Base-by-base conservation (phyloP, 2,113 vertebrate genomes). In the Phasianus colchicus region DNA sequence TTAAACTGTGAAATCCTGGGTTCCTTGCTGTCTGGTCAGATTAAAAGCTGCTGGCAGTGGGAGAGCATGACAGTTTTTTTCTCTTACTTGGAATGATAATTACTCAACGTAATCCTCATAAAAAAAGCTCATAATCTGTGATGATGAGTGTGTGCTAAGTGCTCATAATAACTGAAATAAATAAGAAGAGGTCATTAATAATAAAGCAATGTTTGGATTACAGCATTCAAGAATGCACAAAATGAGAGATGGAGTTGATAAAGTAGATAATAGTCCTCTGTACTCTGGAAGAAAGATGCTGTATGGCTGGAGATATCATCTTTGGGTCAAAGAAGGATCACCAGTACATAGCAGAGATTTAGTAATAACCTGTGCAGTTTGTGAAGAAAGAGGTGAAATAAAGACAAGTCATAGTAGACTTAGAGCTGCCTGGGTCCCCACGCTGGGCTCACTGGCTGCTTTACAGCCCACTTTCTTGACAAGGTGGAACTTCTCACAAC, bases 1-100 rank as follows among this genome's bases (percentile, higher is more conserved):
- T 95, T 96, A 89, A 96, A 93, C 96, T 95, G 96, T 96, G 96
- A 97, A 96, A 92, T 95, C 92, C 96, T 96, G 73, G 45, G 95
- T 93, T 97, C 95, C 77, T 95, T 0, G 77, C 97, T 96, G 96
- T 96, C 97, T 94, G 89, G 69, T 96, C 96, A 96, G 91, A 97
- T 97, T 97, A 97, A 97, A 96, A 93, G 60, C 92, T 96, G 94
- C 88, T 93, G 94, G 91, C 88, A 93, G 78, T 94, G 74, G 90
- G 48, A 58, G 45, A 93, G 67, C 58, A 89, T 94, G 95, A 96
- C 95, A 96, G 94, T 96, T 96, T 2, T 2, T 93, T 96, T 95
- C 95, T 96, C 42, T 94, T 95, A 88, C 87, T 96, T 82, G 84
- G 87, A 94, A 93, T 71, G 74, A 93, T 96, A 96, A 96, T 97